Evolutionary conservation across 2,797 vertebrate species (phyloP).

Genomic region (Sternotherus odoratus): DNA sequence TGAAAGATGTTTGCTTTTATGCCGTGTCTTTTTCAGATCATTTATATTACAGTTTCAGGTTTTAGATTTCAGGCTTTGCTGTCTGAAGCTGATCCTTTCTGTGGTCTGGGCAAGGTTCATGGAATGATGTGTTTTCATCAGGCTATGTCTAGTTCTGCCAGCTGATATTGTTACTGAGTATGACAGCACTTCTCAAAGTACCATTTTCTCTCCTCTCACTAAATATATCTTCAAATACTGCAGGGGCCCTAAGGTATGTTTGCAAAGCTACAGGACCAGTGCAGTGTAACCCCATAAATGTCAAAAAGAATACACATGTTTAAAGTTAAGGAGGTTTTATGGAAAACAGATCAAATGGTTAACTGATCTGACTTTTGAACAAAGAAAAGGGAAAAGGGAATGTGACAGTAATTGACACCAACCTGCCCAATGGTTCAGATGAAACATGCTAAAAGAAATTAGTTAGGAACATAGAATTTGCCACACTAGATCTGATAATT

Average conservation of each 20-base stretch:
- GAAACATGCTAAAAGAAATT: neutral
- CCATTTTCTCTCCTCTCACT: neutral
- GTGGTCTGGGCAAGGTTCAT: neutral
- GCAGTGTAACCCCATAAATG: neutral
- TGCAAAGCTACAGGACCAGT: neutral
- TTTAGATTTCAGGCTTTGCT: constrained; percentile 2
- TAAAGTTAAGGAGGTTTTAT: neutral
- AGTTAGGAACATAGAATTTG: neutral
- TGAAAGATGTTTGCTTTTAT: neutral
- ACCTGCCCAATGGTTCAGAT: neutral
- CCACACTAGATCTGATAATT: neutral
- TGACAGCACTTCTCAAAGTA: neutral
- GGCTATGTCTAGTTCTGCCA: neutral
- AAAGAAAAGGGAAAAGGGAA: neutral
- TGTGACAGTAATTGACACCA: neutral
- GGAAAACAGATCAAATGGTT: neutral
- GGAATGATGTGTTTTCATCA: neutral
- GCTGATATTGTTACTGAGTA: neutral
- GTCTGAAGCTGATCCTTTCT: neutral
- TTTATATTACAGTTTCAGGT: neutral
- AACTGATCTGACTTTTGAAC: neutral
- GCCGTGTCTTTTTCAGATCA: neutral
- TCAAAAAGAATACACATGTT: neutral
- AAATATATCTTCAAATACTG: neutral
- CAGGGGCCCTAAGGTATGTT: accelerated